phyloP scores from a whole-genome alignment of 2,797 vertebrate genomes.

The Rhinoraja longicauda region DNA sequence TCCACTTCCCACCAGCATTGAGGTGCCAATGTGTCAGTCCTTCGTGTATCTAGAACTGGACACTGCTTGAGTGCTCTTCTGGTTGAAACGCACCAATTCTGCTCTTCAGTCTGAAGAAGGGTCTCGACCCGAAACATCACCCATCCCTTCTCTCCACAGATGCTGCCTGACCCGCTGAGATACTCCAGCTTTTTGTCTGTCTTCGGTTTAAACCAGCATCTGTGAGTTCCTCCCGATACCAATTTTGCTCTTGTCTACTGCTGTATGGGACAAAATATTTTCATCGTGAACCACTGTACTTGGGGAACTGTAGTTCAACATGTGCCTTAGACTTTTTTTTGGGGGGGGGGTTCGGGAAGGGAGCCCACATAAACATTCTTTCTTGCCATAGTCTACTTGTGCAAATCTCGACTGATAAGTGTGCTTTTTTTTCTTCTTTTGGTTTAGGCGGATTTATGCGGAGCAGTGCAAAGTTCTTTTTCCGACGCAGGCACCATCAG shows the following conservation, averaged over 20 bases:
- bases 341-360: not conserved
- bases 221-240: too few species aligned
- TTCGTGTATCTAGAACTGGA: not conserved
- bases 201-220: too few species aligned
- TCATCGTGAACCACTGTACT: not conserved
- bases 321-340: too few species aligned
- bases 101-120: too few species aligned
- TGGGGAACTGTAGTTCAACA: not conserved
- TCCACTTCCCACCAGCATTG: not conserved
- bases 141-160: too few species aligned
- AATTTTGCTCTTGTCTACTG: not conserved
- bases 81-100: too few species aligned
- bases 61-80: too few species aligned
- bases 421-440: constrained; percentile 38
- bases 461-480: constrained; percentile 88
- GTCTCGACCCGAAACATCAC: too few species aligned
- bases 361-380: not conserved
- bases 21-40: not conserved
- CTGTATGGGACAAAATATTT: not conserved
- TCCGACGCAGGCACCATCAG: constrained; percentile 82
- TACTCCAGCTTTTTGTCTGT: too few species aligned
- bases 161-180: too few species aligned
- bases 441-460: constrained; percentile 78
- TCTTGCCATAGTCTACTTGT: not conserved
- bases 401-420: not conserved